Conservation (phyloP, 2,888 invertebrate genomes). For the Smittia aterrima region DNA sequence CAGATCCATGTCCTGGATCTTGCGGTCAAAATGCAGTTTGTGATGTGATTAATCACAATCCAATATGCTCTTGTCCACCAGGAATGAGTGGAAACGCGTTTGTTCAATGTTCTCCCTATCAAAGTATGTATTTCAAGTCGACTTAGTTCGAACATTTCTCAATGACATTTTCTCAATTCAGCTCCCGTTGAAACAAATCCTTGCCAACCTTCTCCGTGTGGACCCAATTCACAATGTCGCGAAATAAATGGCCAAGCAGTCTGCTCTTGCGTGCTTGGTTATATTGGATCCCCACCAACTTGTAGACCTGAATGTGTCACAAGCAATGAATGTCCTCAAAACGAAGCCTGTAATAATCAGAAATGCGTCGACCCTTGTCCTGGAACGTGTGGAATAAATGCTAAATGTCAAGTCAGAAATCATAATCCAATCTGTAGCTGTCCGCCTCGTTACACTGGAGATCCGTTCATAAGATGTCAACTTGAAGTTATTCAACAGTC, state of each 20-base stretch:
- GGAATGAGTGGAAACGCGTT: slow-evolving; percentile 88
- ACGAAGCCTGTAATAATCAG: slow-evolving; percentile 67
- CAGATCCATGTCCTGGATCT: slow-evolving; percentile 70
- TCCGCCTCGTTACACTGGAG: slow-evolving; percentile 65
- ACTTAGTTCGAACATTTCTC: slow-evolving; percentile 48
- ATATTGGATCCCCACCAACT: slow-evolving; percentile 68
- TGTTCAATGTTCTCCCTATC: slow-evolving; percentile 66
- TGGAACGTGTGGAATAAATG: slow-evolving; percentile 70
- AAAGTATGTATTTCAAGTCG: slow-evolving; percentile 57
- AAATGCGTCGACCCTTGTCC: slow-evolving; percentile 73
- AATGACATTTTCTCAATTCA: slow-evolving; percentile 48
- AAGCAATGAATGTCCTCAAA: slow-evolving; percentile 68
- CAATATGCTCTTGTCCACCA: slow-evolving; percentile 63
- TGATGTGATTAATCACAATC: slow-evolving; percentile 71
- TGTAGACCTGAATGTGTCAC: slow-evolving; percentile 75
- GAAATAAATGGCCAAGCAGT: slow-evolving; percentile 63
- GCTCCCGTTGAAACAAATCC: slow-evolving; percentile 55
- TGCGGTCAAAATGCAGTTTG: slow-evolving; percentile 71
- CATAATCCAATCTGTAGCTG: slow-evolving; percentile 75
- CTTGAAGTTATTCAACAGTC: slow-evolving; percentile 44
- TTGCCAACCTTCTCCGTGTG: slow-evolving; percentile 74
- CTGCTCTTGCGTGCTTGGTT: slow-evolving; percentile 70
- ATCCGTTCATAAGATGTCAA: slow-evolving; percentile 66
- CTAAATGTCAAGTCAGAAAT: slow-evolving; percentile 69
- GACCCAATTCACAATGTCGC: slow-evolving; percentile 68